Base-by-base conservation (phyloP, 2,797 vertebrate species). In the Harpagifer antarcticus region DNA sequence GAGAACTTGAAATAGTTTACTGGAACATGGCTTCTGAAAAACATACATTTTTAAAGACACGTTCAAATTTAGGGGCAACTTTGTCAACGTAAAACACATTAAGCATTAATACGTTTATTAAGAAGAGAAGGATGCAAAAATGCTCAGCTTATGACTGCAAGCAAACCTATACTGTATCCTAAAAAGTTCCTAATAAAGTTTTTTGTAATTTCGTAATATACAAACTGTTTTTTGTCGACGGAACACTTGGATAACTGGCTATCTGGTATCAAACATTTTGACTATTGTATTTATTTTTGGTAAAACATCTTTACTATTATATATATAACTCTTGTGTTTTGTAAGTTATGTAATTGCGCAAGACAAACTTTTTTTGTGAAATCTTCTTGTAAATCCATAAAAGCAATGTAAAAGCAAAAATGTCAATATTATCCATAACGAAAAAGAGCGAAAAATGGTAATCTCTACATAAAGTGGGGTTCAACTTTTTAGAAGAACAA, bases 1-100 rank as follows among this genome's bases (percentile, higher is more conserved):
- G 20, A 64, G 15, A 76, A 44, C 45, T 52, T 64, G 54, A 47
- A 58, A 63, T 58, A 1, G 40, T 45, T 31, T 53, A 58, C 4
- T 54, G 16, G 56, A 44, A 17, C 44, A 12, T 11, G 33, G 12
- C 16, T 12, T 53, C 40, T 47, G 55, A 58, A 63, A 20, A 59
- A 33, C 19, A 65, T 12, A 2, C 9, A 11, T 19, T 11, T 62
- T 50, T 1, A 20, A 56, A 15, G 43, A 49, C 9, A 2, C 14
- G 0, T 53, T 45, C 11, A 37, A 49, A 61, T 57, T 7, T 15
- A 56, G 4, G 53, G 44, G n/a, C 23, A 52, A n/a, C 19, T 48
- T 2, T 9, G 16, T 47, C 27, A 47, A 13, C 10, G 45, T 2
- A 31, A 2, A 59, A 10, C 10, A 0, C 44, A 40, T 47, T 66